These are phyloP conservation scores for Sardinella longiceps DNA, from an alignment of 2,797 vertebrate species.

Conservation along the genomic window DNA sequence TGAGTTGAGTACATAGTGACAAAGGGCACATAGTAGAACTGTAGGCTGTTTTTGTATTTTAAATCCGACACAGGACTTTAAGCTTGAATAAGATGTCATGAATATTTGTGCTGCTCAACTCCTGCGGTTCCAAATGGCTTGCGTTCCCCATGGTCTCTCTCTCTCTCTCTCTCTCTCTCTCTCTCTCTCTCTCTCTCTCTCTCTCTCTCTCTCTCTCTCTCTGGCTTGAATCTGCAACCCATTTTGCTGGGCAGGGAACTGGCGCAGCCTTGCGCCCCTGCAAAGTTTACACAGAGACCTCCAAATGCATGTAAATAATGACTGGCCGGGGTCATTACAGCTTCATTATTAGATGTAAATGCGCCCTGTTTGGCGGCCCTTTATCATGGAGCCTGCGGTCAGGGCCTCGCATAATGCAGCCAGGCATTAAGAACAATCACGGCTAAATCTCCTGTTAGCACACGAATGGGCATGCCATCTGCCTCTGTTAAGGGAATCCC, in stretches of 20 bases:
- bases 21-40: not conserved
- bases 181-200: constrained; percentile 36
- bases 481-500: constrained; percentile 62
- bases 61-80: not conserved
- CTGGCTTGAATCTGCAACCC: constrained; percentile 46
- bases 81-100: constrained; percentile 12
- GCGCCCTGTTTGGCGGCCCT: constrained; percentile 63
- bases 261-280: constrained; percentile 53
- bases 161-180: constrained; percentile 37
- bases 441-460: constrained; percentile 74
- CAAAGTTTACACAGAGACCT: constrained; percentile 76
- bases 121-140: not conserved
- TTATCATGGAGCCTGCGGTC: constrained; percentile 66
- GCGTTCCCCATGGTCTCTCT: constrained; percentile 17
- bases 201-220: not conserved
- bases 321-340: constrained; percentile 75
- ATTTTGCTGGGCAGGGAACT: constrained; percentile 56
- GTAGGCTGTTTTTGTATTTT: not conserved
- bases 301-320: constrained; percentile 74
- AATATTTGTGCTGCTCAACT: constrained; percentile 16
- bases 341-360: constrained; percentile 84
- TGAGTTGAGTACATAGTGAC: not conserved
- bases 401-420: constrained; percentile 67
- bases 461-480: constrained; percentile 77
- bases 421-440: constrained; percentile 69